Conservation (phyloP, 30 jellyfish, hydroid and myxozoan species). For the Calvadosia cruxmelitensis region DNA sequence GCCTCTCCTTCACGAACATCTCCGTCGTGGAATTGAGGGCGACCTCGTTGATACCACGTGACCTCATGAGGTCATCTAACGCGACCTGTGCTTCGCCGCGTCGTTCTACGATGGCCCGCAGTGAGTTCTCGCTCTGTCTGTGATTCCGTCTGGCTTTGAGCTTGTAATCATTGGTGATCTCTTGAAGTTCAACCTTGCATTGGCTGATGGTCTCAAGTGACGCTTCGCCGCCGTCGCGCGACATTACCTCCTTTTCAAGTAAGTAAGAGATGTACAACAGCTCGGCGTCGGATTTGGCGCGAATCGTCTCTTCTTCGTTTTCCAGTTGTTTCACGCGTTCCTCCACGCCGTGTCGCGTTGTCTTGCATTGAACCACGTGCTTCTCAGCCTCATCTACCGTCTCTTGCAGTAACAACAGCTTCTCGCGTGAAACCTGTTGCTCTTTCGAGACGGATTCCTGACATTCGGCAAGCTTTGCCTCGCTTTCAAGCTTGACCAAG, state of each 20-base stretch:
- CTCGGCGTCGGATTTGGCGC: constrained; percentile 80
- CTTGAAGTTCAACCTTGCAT: constrained; percentile 55
- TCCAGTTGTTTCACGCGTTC: constrained; percentile 53
- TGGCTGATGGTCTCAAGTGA: constrained; percentile 15
- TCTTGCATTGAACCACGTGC: constrained; percentile 46
- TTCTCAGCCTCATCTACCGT: constrained; percentile 86
- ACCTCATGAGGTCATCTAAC: constrained; percentile 72
- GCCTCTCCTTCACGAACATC: constrained; percentile 58
- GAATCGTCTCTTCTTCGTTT: constrained; percentile 52
- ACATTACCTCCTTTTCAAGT: constrained; percentile 66
- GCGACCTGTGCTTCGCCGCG: constrained; percentile 83
- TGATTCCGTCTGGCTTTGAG: constrained; percentile 45
- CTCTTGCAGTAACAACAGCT: constrained; percentile 53
- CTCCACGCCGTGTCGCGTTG: constrained; percentile 35
- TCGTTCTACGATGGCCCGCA: constrained; percentile 55
- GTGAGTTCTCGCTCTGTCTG: constrained; percentile 23
- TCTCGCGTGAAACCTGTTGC: constrained; percentile 74
- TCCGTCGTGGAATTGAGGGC: constrained; percentile 71
- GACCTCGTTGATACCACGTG: constrained; percentile 83
- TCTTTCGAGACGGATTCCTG: constrained; percentile 29
- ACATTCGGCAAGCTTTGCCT: constrained; percentile 30
- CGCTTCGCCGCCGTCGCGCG: constrained; percentile 20
- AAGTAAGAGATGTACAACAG: constrained; percentile 66
- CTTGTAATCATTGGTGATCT: constrained; percentile 38
- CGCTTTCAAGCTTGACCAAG: constrained; percentile 34